phyloP scores from a whole-genome alignment of 2,113 vertebrate genomes.

The Oryzias celebensis region DNA sequence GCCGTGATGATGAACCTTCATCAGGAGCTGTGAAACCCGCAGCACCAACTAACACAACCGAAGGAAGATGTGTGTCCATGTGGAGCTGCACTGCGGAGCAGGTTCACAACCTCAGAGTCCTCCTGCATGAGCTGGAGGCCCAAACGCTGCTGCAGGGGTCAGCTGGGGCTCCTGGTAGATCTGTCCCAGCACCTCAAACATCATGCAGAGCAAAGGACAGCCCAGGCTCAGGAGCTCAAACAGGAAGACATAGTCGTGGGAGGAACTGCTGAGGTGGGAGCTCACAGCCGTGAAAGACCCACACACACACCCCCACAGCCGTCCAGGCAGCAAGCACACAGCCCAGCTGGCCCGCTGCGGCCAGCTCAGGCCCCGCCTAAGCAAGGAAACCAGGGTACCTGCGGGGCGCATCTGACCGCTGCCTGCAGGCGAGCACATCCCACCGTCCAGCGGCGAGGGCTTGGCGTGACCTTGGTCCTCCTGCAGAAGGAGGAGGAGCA shows the following conservation, averaged over 20 bases:
- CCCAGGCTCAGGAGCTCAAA: slow-evolving; percentile 91
- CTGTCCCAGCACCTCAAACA: slow-evolving; percentile 84
- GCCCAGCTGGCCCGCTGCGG: slow-evolving; percentile 80
- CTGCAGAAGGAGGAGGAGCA: slow-evolving; percentile 22
- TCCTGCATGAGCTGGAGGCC: slow-evolving; percentile 22
- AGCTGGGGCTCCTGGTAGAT: slow-evolving; percentile 82
- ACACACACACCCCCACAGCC: slow-evolving; percentile 80
- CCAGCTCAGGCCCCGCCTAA: slow-evolving; percentile 83
- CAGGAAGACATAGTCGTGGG: slow-evolving; percentile 86
- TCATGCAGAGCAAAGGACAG: slow-evolving; percentile 85
- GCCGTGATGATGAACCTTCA: no score
- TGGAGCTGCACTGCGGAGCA: no score
- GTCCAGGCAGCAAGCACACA: slow-evolving; percentile 79
- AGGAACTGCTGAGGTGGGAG: slow-evolving; percentile 85
- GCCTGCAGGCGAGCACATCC: slow-evolving; percentile 63
- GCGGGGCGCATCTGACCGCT: slow-evolving; percentile 78
- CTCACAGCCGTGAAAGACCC: slow-evolving; percentile 73
- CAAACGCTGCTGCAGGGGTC: slow-evolving; percentile 20
- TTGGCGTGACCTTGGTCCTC: slow-evolving; percentile 32
- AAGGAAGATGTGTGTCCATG: no score
- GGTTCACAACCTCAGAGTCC: not conserved
- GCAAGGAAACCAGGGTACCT: slow-evolving; percentile 93
- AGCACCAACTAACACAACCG: no score
- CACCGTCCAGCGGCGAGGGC: slow-evolving; percentile 48
- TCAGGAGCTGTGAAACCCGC: no score